Conservation (phyloP, 1,140 invertebrate genomes). For the Drosophila guanche region DNA sequence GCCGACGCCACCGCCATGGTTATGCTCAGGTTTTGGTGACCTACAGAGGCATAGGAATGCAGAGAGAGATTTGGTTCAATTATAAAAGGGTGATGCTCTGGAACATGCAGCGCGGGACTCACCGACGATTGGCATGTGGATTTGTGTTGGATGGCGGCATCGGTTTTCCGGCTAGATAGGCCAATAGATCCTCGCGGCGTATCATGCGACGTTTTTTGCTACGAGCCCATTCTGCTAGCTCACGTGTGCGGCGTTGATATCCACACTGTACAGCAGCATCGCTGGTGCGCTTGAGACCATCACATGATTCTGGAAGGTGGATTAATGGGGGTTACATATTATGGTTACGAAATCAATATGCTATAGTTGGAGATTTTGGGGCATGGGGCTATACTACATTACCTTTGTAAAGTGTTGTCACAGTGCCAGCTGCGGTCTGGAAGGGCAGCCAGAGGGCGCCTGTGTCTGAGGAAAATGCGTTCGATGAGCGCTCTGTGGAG, state of each 20-base stretch:
- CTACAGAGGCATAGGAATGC: conserved; percentile 14
- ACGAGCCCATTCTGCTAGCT: conserved; percentile 90
- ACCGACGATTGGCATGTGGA: conserved; percentile 84
- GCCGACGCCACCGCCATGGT: conserved; percentile 44
- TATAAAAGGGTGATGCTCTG: conserved; percentile 36
- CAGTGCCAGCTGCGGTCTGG: conserved; percentile 91
- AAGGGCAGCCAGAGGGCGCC: conserved; percentile 91
- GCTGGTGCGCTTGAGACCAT: conserved; percentile 88
- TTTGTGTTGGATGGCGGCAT: conserved; percentile 86
- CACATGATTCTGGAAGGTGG: conserved; percentile 87
- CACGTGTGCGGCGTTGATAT: conserved; percentile 89
- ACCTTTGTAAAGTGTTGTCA: conserved; percentile 93
- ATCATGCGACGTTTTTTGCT: conserved; percentile 89
- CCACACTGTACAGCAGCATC: conserved; percentile 90
- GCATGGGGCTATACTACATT: conserved; percentile 5
- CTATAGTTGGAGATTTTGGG: conserved; percentile 15
- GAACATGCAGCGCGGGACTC: conserved; percentile 50
- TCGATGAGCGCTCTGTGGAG: conserved; percentile 71
- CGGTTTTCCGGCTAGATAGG: conserved; percentile 90
- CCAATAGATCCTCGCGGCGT: conserved; percentile 90
- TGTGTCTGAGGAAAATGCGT: conserved; percentile 84
- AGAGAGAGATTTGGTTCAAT: neutral
- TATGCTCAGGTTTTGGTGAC: conserved; percentile 76
- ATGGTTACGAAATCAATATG: neutral
- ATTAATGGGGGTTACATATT: neutral